Conservation (phyloP, 2,888 invertebrate species). For the Proisotoma minuta region DNA sequence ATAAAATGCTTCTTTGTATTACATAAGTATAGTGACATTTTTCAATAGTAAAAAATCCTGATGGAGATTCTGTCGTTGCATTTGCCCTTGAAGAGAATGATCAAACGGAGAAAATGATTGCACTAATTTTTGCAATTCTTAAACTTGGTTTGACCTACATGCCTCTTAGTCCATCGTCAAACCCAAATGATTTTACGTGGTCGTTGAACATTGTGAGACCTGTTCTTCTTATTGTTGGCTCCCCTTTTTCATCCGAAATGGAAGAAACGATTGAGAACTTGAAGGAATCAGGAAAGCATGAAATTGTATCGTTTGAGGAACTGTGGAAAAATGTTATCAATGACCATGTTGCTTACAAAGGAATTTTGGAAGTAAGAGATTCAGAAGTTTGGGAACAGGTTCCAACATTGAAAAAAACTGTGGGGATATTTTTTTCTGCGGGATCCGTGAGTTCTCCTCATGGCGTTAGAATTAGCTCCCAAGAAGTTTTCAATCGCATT, state of each 20-base stretch:
- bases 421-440: constrained; percentile 11
- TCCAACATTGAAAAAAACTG: not conserved
- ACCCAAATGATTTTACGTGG: not conserved
- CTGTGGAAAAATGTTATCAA: not conserved
- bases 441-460: not conserved
- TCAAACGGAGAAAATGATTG: not conserved
- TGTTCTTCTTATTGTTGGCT: not conserved
- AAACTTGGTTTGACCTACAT: constrained; percentile 10
- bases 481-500: constrained; percentile 9
- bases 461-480: not conserved
- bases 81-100: not conserved
- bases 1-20: too few relatives aligned
- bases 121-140: not conserved
- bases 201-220: not conserved
- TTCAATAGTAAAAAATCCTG: constrained; percentile 4
- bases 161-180: not conserved
- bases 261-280: not conserved
- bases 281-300: not conserved
- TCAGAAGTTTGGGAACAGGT: constrained; percentile 4
- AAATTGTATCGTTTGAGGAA: not conserved
- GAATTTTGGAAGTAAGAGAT: not conserved
- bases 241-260: not conserved
- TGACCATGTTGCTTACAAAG: not conserved
- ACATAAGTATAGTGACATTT: not conserved
- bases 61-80: constrained; percentile 13